Base-by-base conservation (phyloP, 1,140 invertebrate species). In the Aphaenogaster rudis region DNA sequence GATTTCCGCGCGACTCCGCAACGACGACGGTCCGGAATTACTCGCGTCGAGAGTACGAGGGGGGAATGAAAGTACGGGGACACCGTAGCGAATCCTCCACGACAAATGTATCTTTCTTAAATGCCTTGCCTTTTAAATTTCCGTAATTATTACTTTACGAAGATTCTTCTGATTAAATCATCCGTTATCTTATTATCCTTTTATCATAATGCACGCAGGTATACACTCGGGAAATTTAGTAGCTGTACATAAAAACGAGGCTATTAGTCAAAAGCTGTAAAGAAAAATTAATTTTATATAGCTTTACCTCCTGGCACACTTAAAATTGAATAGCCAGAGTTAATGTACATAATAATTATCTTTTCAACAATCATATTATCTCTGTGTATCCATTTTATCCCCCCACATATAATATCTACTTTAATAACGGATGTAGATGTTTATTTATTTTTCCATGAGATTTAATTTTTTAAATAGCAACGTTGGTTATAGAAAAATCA, bases 81-180 rank as follows among this genome's bases (percentile, higher is more conserved):
- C 33, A 50, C 50, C 7, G 39, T 52, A 39, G n/a, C 48, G 45
- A 28, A 66, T 64, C 9, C 45, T 11, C 15, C 17, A 11, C 28
- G 67, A 61, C 42, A 76, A 84, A 84, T 82, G 54, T 82, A 61
- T 61, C 39, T 42, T 84, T 21, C 54, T 74, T 61, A 72, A 74
- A 74, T 36, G 11, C 5, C 6, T 50, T 21, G 80, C 8, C 15
- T 61, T 36, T 84, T 61, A 76, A 84, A 76, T 33, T 52, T 33
- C 39, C 39, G 39, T 84, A 84, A 84, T 84, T 84, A 61, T 54
- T 50, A 80, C 21, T 67, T 80, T 39, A 45, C 17, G 8, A 63
- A 84, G 2, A 42, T 64, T 74, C 45, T 17, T 48, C 42, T 57
- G 42, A 84, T 84, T 74, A 76, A 63, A 7, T 71, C 17, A 48